A percentile compares a stretch with the other conserved stretches of the same genome.
phyloP scores from a whole-genome alignment of 2,888 invertebrate species.

The Horisme vitalbata region DNA sequence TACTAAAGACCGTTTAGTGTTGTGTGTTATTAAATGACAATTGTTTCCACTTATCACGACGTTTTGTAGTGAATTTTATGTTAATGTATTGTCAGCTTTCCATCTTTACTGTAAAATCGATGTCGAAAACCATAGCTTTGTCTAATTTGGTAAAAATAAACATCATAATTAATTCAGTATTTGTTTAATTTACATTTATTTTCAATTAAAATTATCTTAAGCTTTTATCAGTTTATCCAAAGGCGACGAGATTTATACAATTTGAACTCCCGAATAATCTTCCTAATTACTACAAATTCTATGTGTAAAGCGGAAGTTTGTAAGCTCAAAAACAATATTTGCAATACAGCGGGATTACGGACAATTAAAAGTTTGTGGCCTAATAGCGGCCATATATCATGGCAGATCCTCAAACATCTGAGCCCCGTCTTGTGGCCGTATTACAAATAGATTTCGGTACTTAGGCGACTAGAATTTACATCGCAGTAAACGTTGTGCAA shows the following conservation, averaged over 20 bases:
- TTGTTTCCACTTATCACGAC: constrained; percentile 16
- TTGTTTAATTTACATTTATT: no score
- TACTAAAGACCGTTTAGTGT: constrained; percentile 23
- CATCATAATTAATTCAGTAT: no score
- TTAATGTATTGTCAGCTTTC: no score
- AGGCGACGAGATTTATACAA: neutral
- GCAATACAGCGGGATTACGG: constrained; percentile 63
- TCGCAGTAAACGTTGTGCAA: constrained; percentile 23
- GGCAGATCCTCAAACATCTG: constrained; percentile 63
- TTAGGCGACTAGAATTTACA: constrained; percentile 40
- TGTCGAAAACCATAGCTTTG: neutral
- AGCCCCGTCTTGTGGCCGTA: constrained; percentile 52
- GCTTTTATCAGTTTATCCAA: neutral
- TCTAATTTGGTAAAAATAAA: neutral
- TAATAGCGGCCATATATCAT: constrained; percentile 72
- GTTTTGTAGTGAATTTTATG: neutral
- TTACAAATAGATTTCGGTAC: constrained; percentile 58
- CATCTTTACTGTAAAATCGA: no score
- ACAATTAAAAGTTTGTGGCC: constrained; percentile 77
- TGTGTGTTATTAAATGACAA: constrained; percentile 10
- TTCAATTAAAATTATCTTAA: no score
- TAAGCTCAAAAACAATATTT: constrained; percentile 41
- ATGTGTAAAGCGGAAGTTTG: neutral
- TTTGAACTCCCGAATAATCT: neutral
- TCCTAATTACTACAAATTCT: no score